A percentile compares a stretch with the other conserved stretches of the same genome.
These are phyloP conservation scores for Anhinga rufa DNA, from an alignment of 2,113 vertebrate genomes.

Conservation along the genomic window DNA sequence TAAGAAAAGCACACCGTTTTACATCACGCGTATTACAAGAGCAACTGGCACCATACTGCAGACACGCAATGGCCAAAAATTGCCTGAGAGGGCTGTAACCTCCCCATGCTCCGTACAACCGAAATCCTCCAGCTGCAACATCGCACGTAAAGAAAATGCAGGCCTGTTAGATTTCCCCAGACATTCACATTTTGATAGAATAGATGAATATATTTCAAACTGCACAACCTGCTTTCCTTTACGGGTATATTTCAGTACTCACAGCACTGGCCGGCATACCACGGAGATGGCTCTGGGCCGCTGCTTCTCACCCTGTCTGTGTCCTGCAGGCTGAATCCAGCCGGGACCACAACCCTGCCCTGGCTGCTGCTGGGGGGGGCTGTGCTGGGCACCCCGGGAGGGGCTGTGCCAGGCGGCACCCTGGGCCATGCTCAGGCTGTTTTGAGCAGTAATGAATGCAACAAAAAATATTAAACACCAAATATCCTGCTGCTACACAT, in stretches of 20 bases:
- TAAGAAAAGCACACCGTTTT: not conserved
- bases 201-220: not conserved
- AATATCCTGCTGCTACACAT: not conserved
- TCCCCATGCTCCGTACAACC: not conserved
- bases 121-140: not conserved
- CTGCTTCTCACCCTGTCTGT: not conserved
- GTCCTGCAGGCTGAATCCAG: not conserved
- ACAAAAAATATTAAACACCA: not conserved
- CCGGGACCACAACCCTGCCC: not conserved
- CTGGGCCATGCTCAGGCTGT: not conserved
- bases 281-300: too few relatives aligned
- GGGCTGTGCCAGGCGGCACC: not conserved
- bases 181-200: not conserved
- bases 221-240: not conserved
- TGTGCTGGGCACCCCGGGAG: accelerated
- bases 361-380: not conserved
- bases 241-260: not conserved
- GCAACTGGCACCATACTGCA: not conserved
- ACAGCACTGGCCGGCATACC: not conserved
- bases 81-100: too few relatives aligned
- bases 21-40: not conserved
- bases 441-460: not conserved
- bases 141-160: accelerated
- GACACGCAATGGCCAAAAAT: not conserved
- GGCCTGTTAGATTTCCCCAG: not conserved